phyloP scores from a whole-genome alignment of 2,113 vertebrate species.

The Odocoileus virginianus region DNA sequence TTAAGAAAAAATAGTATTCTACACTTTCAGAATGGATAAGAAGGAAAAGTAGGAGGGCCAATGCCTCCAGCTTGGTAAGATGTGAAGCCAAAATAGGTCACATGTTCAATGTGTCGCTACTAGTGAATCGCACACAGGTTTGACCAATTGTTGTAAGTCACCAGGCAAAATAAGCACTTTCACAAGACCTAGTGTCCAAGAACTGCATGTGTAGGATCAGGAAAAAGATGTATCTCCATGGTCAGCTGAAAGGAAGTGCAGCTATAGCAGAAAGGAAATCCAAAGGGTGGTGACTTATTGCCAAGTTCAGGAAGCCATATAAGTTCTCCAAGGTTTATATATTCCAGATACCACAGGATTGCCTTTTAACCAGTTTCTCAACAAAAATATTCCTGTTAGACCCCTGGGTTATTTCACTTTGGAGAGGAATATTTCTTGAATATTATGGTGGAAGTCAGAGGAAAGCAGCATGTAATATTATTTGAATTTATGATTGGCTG shows the following conservation, averaged over 20 bases:
- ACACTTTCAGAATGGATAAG: not conserved
- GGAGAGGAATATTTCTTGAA: conserved; percentile 22
- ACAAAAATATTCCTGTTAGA: not conserved
- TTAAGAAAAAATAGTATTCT: not conserved
- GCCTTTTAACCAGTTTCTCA: not conserved
- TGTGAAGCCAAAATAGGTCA: not conserved
- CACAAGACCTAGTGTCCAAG: not conserved
- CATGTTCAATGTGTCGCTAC: not conserved
- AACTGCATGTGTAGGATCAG: not conserved
- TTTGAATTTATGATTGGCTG: not conserved
- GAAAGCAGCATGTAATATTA: not conserved
- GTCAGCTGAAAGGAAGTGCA: not conserved
- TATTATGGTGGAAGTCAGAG: not conserved
- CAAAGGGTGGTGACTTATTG: not conserved
- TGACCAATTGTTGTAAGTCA: not conserved
- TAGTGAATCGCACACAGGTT: not conserved
- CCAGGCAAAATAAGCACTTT: not conserved
- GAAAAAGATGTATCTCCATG: not conserved
- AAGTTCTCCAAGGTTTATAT: not conserved
- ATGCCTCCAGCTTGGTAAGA: not conserved
- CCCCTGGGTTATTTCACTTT: not conserved
- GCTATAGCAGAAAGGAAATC: not conserved
- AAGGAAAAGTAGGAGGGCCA: not conserved
- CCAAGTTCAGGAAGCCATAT: not conserved
- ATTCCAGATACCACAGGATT: not conserved